Percentiles rank a stretch among this genome's conserved stretches.
phyloP scores from a whole-genome alignment of 1,140 invertebrate species.

The Atopsyche davidsoni region DNA sequence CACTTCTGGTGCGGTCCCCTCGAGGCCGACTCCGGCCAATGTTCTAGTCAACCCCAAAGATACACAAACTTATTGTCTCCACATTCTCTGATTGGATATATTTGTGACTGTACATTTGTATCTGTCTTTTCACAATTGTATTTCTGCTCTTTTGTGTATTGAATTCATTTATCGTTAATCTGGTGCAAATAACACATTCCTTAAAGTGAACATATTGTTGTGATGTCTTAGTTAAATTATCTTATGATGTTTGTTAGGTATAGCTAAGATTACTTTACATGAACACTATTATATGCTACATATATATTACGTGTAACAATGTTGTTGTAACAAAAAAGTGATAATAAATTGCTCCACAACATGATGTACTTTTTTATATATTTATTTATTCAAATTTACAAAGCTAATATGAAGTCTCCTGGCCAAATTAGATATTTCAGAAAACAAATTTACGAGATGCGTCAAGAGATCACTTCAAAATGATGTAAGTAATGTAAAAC shows the following conservation, averaged over 20 bases:
- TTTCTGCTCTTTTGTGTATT: not conserved
- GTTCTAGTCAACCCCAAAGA: slow-evolving; percentile 29
- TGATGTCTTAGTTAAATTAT: slow-evolving; percentile 27
- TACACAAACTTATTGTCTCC: no score
- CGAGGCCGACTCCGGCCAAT: no score
- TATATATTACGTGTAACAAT: slow-evolving; percentile 20
- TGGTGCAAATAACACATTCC: slow-evolving; percentile 24
- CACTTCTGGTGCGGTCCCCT: no score
- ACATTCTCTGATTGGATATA: no score
- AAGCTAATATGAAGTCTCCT: no score
- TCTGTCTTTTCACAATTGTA: no score
- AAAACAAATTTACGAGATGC: no score
- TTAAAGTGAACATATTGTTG: slow-evolving; percentile 26
- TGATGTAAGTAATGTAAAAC: no score
- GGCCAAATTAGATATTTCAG: no score
- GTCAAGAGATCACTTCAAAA: no score
- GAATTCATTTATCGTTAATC: slow-evolving; percentile 3
- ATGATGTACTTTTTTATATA: not conserved
- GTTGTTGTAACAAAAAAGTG: slow-evolving; percentile 28
- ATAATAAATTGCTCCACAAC: slow-evolving; percentile 29
- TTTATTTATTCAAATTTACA: not conserved
- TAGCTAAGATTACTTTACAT: slow-evolving; percentile 18
- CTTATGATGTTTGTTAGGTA: slow-evolving; percentile 25
- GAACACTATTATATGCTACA: slow-evolving; percentile 15
- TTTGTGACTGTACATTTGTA: no score